phyloP scores from a whole-genome alignment of 2,797 vertebrate species.

The Aselliscus stoliczkanus region DNA sequence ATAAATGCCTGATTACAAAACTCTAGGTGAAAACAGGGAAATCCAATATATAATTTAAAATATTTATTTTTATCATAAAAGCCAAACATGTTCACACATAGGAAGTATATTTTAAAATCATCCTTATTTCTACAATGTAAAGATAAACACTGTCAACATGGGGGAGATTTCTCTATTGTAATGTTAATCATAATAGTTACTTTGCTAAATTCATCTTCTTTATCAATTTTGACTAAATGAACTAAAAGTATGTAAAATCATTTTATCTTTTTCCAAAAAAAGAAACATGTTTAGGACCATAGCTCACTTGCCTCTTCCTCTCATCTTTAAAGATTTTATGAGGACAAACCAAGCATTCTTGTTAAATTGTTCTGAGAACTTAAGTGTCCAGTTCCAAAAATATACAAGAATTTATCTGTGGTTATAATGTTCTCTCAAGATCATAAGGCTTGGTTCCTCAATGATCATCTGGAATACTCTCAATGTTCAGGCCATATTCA shows the following conservation, averaged over 20 bases:
- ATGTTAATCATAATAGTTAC: background rate
- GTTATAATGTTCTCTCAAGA: background rate
- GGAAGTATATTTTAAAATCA: background rate
- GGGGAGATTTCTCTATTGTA: background rate
- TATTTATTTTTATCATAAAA: conserved; percentile 34
- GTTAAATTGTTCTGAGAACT: background rate
- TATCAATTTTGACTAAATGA: background rate
- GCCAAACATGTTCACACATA: background rate
- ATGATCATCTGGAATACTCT: background rate
- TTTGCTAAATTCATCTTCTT: background rate
- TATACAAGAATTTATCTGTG: background rate
- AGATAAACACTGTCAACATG: background rate
- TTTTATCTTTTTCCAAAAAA: conserved; percentile 1
- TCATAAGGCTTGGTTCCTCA: background rate
- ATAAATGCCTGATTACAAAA: conserved; percentile 17
- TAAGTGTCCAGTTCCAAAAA: background rate
- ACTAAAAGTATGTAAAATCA: background rate
- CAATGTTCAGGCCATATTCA: background rate
- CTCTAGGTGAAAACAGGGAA: background rate
- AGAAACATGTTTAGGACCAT: background rate
- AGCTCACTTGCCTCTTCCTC: background rate
- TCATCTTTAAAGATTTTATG: background rate
- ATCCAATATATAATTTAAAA: background rate
- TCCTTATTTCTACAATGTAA: background rate
- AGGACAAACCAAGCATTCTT: background rate